Evolutionary conservation across 2,797 vertebrate species (phyloP).

Genomic region (Oceanodroma leucorhoa): DNA sequence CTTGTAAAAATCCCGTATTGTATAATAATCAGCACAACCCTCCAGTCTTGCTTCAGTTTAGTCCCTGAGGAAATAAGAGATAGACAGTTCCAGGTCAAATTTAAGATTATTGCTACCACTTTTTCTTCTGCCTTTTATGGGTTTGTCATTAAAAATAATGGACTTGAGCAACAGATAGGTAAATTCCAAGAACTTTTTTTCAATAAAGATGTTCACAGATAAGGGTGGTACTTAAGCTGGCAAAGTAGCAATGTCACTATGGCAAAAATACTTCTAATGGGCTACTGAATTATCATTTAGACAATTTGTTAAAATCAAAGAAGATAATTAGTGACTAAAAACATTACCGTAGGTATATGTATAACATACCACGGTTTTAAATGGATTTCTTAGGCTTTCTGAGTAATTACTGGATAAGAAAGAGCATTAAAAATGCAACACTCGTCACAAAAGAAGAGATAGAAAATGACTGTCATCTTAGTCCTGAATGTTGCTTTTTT

Average conservation of each 20-base stretch:
- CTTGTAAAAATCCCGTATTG: background rate
- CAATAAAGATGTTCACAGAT: background rate
- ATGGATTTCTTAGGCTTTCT: background rate
- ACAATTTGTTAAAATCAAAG: background rate
- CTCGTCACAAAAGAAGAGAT: background rate
- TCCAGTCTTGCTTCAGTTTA: background rate
- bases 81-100: background rate
- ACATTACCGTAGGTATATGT: fast-evolving
- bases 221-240: background rate
- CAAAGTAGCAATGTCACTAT: background rate
- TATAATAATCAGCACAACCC: background rate
- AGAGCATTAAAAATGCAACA: background rate
- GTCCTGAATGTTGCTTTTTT: background rate
- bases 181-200: background rate
- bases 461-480: background rate
- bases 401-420: background rate
- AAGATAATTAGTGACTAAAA: background rate
- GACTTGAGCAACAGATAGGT: background rate
- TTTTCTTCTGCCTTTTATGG: background rate
- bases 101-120: background rate
- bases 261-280: background rate
- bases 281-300: background rate
- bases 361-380: background rate
- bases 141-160: background rate
- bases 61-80: background rate